Base-by-base conservation (phyloP, 2,888 invertebrate species). In the Ecliptopera silaceata region DNA sequence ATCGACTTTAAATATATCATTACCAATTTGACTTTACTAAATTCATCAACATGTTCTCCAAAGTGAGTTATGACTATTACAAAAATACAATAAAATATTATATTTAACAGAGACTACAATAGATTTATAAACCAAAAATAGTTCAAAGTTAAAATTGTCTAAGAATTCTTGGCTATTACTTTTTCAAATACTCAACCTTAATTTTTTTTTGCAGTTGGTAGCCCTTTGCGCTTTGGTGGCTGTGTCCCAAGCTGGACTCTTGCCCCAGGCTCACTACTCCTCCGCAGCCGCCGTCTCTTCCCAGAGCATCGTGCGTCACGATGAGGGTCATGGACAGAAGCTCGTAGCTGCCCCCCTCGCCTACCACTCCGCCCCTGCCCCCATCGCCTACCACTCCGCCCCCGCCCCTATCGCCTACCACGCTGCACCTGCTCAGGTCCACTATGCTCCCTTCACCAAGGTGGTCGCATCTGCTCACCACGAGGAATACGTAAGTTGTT, bases 271-370 rank as follows among this genome's bases (percentile, higher is more conserved):
- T 0, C 84, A 86, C 69, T 83, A 84, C 71, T 81, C 83, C 4
- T 56, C 75, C 5, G 80, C 84, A 5, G 74, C 66, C 26, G 82
- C 84, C 8, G 81, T 86, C 43, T 88, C 87, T 31, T 85, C 85
- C 18, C 86, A 86, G 63, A 83, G 75, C 74, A 80, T 83, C 63
- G 77, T 84, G 12, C 82, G 85, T 53, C 83, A 80, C 71, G 83
- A 81, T 77, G 77, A 72, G 77, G 51, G 59, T 47, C 66, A 70
- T 10, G 66, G 63, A 26, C 51, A 66, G 12, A 66, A 65, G 46
- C 54, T 67, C 47, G 66, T 66, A 56, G 59, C 59, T 13, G 59
- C 64, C 4, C 71, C 73, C 11, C 56, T 68, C 13, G 67, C 69
- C 22, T 61, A 59, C 53, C 64, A 67, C 56, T 77, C 68, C n/a